Conservation (phyloP, 2,888 invertebrate species). For the Automeris io region DNA sequence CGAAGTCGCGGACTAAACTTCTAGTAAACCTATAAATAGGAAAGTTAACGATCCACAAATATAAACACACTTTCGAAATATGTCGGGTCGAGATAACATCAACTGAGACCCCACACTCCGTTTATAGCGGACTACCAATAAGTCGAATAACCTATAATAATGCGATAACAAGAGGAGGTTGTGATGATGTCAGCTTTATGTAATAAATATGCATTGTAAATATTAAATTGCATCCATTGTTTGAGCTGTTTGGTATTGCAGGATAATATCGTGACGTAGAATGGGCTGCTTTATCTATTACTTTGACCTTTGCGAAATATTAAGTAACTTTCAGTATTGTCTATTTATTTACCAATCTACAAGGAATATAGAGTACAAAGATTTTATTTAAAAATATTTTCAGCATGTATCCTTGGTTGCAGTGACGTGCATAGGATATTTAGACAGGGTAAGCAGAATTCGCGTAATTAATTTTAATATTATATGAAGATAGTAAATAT, state of each 20-base stretch:
- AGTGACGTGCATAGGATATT: too few relatives aligned
- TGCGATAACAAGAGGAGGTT: conserved; percentile 2
- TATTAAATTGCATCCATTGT: conserved; percentile 1
- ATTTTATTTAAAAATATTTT: too few relatives aligned
- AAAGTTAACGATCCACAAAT: background rate
- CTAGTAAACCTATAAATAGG: background rate
- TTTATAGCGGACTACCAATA: conserved; percentile 2
- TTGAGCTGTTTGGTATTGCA: background rate
- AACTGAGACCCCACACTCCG: conserved; percentile 3
- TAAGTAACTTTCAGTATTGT: background rate
- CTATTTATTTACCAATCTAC: background rate
- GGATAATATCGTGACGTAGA: background rate
- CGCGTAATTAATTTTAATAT: too few relatives aligned
- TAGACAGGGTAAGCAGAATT: too few relatives aligned
- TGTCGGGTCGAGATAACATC: conserved; percentile 3
- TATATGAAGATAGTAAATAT: too few relatives aligned
- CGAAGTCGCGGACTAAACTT: too few relatives aligned
- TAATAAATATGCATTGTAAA: conserved; percentile 1
- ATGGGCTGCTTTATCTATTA: background rate
- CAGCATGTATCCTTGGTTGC: too few relatives aligned
- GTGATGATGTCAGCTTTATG: background rate
- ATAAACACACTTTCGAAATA: conserved; percentile 1
- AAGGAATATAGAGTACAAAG: too few relatives aligned
- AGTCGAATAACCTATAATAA: conserved; percentile 1
- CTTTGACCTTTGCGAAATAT: background rate